Evolutionary conservation across 1,140 invertebrate species (phyloP), one percentile per base, ranked within the genome.

Genomic region (Hesperophylax magnus): DNA sequence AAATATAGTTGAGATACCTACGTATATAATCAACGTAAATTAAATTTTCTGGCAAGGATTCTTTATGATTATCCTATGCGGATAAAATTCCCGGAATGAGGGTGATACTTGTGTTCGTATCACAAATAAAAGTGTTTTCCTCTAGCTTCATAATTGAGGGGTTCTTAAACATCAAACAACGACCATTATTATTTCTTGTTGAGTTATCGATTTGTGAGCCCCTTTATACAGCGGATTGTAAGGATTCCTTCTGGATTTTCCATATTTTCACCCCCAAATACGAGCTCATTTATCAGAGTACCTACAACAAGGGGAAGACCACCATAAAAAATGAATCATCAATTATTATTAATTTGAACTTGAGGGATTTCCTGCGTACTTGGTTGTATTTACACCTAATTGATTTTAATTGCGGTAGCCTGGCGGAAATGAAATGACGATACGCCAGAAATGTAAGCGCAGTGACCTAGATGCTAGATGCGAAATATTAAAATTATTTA

Each of bases 101-200:
- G 8, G 24, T 61, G 18, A 24, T 61, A 11, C 24, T 61, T 61
- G 15, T 8, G 9, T 24, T 20, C 3, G 7, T 0, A 22, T 22
- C 3, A 61, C 20, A 22, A 61, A 14, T 61, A 24, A 61, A 14
- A 61, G 24, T 18, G 20, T 24, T 61, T 61, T 24, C 58, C 58
- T 24, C 11, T 24, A 24, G 58, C 58, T 61, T 61, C 11, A 61
- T 61, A 61, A 61, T 61, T 61, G 58, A 24, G 58, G 58, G 20
- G 20, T 20, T 15, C 18, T 9, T 24, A 14, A 24, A 61, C 20
- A 61, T 61, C 58, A 61, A 47, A 47, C 39, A 47, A 47, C 39
- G 39, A 47, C 58, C 58, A 20, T 61, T 22, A 22, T 61, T 61
- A 20, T 20, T 7, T 8, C 20, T 20, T 22, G 24, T 20, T 61